These are phyloP conservation scores for Gari tellinella DNA, from an alignment of 2,888 invertebrate species.

Conservation along the genomic window DNA sequence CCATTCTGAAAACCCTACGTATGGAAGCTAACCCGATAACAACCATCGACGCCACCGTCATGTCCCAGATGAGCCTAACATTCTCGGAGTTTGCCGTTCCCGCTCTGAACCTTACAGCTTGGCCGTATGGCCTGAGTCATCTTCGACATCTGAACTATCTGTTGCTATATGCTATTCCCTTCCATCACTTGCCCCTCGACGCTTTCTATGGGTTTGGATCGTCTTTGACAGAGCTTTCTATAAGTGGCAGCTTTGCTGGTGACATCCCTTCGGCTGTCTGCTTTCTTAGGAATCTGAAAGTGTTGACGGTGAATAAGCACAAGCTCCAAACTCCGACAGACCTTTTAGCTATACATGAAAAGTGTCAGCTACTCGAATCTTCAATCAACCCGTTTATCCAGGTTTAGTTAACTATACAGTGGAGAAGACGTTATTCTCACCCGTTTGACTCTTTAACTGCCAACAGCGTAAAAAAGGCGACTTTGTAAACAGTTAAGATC, in stretches of 20 bases:
- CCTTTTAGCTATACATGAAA: too few species aligned
- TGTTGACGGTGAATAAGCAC: too few species aligned
- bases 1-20: not conserved
- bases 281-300: not conserved
- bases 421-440: too few species aligned
- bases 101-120: not conserved
- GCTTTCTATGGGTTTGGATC: constrained; percentile 2
- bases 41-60: not conserved
- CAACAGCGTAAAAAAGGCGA: too few species aligned
- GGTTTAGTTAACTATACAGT: too few species aligned
- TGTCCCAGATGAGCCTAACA: not conserved
- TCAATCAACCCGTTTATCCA: too few species aligned
- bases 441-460: too few species aligned
- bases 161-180: not conserved
- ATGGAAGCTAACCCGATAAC: constrained; percentile 8
- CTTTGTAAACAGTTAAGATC: too few species aligned
- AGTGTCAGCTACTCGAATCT: too few species aligned
- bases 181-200: not conserved
- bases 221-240: not conserved
- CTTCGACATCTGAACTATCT: not conserved
- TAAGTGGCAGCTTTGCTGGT: not conserved
- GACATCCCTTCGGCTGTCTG: constrained; percentile 8
- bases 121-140: constrained; percentile 4
- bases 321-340: too few species aligned
- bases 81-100: not conserved